Base-by-base conservation (phyloP, 2,888 invertebrate genomes). In the Metallyticus violacea region DNA sequence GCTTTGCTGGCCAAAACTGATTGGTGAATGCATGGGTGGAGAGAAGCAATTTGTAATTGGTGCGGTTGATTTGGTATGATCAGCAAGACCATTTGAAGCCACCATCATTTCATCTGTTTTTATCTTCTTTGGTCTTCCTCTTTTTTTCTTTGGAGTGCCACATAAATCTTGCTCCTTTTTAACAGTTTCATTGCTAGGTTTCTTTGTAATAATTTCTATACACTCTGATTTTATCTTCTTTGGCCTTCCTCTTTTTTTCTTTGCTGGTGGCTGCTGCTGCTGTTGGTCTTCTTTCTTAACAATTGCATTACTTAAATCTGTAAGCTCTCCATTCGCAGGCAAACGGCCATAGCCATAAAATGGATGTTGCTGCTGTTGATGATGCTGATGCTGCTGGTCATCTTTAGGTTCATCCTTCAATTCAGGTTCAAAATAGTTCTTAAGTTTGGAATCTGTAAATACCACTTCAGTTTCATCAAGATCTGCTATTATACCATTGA, bases 221-320 rank as follows among this genome's bases (percentile, higher is more conserved):
- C 94, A 95, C 91, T 94, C 96, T 90, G 94, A 94, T 90, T 95
- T 96, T 29, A 96, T 94, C 92, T 97, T 97, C 93, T 97, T 97
- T 88, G 97, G 97, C n/a, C 97, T 82, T 1, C 97, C 97, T n/a
- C 97, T 93, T 91, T 97, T 97, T 93, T 97, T 97, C 92, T 97
- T 97, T 81, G 96, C 95, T 0, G 96, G 95, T 88, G 88, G 86
- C 40, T 62, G 40, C 40, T 62, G 40, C 40, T 62, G 40, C 62
- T 86, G 89, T 86, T 88, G 88, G n/a, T 88, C 89, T 29, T 92
- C 93, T 92, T 85, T 93, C 91, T 93, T 93, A 89, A 92, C 92
- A 90, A 92, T 91, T 90, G 92, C 92, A 90, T 92, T 92, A 90
- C 92, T 92, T 89, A 92, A 91, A 90, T 93, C 93, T 88, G 92